Evolutionary conservation across 2,888 invertebrate species (phyloP).

Genomic region (Graphium colonna): DNA sequence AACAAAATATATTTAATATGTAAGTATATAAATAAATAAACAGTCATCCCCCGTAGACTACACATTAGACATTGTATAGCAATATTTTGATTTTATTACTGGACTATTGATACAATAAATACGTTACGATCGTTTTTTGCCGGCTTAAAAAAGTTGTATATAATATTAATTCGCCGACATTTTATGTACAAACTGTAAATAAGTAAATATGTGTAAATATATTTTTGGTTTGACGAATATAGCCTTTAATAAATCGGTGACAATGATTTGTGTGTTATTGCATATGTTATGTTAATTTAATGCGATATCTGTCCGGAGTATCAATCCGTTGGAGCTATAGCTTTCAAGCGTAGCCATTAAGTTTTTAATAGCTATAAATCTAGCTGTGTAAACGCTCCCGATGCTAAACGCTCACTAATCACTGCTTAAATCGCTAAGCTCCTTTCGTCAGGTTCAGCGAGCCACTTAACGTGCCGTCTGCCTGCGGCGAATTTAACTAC

Average conservation of each 20-base stretch:
- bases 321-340: slow-evolving; percentile 45
- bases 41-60: too few species aligned
- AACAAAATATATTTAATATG: too few species aligned
- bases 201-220: too few species aligned
- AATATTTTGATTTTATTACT: too few species aligned
- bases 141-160: too few species aligned
- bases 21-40: too few species aligned
- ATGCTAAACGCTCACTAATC: slow-evolving; percentile 43
- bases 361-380: slow-evolving; percentile 67
- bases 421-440: slow-evolving; percentile 42
- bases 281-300: slow-evolving; percentile 71
- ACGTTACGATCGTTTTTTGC: too few species aligned
- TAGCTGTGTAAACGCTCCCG: slow-evolving; percentile 47
- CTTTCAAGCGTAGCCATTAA: slow-evolving; percentile 49
- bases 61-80: too few species aligned
- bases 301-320: slow-evolving; percentile 57
- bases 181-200: too few species aligned
- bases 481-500: slow-evolving; percentile 26
- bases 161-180: slow-evolving; percentile 9
- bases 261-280: slow-evolving; percentile 56
- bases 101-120: too few species aligned
- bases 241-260: slow-evolving; percentile 56
- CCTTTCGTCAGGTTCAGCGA: slow-evolving; percentile 36
- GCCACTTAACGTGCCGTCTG: slow-evolving; percentile 30
- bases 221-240: slow-evolving; percentile 37